phyloP scores from a whole-genome alignment of 2,797 vertebrate genomes.

The Antrozous pallidus region DNA sequence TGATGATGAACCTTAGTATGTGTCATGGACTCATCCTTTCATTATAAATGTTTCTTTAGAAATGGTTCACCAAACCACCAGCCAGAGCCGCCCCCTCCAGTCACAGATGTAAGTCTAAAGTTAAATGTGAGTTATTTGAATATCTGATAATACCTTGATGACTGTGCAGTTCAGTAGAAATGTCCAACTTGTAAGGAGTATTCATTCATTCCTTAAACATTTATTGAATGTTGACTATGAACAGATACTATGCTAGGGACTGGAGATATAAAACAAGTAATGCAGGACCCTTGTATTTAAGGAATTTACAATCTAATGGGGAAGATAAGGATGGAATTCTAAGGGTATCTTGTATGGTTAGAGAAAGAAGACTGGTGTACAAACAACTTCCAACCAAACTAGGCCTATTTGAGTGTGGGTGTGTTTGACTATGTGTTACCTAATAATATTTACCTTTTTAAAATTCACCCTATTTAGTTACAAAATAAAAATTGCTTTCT shows the following conservation, averaged over 20 bases:
- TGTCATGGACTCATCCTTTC: slow-evolving; percentile 49
- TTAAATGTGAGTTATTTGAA: slow-evolving; percentile 40
- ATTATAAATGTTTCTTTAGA: slow-evolving; percentile 80
- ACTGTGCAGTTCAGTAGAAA: slow-evolving; percentile 9
- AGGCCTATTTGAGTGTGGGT: background rate
- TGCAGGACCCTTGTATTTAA: background rate
- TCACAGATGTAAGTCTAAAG: slow-evolving; percentile 89
- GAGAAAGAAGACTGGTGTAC: background rate
- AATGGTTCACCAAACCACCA: slow-evolving; percentile 95
- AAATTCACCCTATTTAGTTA: background rate
- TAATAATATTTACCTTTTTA: background rate
- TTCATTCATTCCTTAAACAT: background rate
- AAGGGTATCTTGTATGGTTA: background rate
- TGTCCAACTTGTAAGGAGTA: background rate
- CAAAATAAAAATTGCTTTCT: slow-evolving; percentile 12
- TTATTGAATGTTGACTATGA: background rate
- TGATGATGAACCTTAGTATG: background rate
- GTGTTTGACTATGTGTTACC: slow-evolving; percentile 7
- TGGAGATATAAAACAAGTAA: background rate
- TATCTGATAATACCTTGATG: slow-evolving; percentile 32
- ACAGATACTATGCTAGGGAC: background rate
- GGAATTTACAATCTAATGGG: background rate
- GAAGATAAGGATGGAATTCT: background rate
- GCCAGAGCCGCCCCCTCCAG: slow-evolving; percentile 91
- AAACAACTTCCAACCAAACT: background rate